Percentiles rank a stretch among this genome's conserved stretches.
Evolutionary conservation across 2,797 vertebrate genomes (phyloP).

Genomic region (Lophura swinhoii): DNA sequence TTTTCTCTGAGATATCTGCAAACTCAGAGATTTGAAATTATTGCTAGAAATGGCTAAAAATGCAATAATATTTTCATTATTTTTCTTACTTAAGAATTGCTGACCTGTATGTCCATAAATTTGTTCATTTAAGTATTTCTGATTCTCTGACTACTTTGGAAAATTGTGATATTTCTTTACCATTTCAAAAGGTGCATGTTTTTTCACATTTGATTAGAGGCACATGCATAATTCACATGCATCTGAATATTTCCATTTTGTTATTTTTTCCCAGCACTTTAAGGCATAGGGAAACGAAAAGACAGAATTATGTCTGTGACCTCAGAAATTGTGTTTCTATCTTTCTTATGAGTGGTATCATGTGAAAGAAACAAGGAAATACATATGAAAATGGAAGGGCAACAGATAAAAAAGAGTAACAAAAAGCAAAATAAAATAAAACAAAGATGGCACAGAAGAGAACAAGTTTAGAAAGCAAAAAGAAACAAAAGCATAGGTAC

Average conservation of each 20-base stretch:
- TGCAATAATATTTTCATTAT: neutral
- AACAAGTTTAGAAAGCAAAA: neutral
- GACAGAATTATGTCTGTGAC: neutral
- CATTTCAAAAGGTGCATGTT: neutral
- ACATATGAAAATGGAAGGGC: neutral
- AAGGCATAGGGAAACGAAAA: neutral
- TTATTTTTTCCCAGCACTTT: neutral
- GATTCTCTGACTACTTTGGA: neutral
- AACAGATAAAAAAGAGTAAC: neutral
- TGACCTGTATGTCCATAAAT: neutral
- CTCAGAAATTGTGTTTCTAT: neutral
- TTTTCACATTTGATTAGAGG: neutral
- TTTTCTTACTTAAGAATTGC: neutral
- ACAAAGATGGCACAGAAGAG: neutral
- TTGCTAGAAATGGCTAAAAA: neutral
- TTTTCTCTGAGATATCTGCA: neutral
- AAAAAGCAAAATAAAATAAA: neutral
- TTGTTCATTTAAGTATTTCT: neutral
- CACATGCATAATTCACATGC: neutral
- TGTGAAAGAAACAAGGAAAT: neutral
- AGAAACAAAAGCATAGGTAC: neutral
- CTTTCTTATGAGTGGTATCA: neutral
- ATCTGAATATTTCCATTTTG: neutral
- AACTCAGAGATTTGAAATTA: neutral
- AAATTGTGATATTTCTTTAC: neutral